A percentile compares a stretch with the other conserved stretches of the same genome.
phyloP scores from a whole-genome alignment of 1,140 invertebrate genomes.

The Vollenhovia emeryi region DNA sequence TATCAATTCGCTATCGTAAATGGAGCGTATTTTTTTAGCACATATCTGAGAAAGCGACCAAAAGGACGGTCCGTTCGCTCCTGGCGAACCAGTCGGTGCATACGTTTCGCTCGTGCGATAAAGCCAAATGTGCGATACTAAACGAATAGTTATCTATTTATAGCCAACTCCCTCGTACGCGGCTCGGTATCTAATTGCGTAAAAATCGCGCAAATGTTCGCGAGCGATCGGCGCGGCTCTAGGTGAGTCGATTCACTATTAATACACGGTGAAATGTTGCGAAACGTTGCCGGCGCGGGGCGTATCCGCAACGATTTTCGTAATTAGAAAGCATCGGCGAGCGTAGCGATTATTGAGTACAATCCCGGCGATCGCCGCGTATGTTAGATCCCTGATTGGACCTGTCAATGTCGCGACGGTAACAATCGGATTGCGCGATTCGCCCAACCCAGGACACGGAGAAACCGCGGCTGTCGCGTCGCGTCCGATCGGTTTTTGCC shows the following conservation, averaged over 20 bases:
- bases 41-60: not conserved
- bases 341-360: slow-evolving; percentile 8
- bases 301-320: slow-evolving; percentile 6
- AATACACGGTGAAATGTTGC: slow-evolving; percentile 22
- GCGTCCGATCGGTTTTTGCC: not conserved
- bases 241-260: slow-evolving; percentile 27
- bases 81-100: not conserved
- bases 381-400: slow-evolving; percentile 49
- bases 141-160: slow-evolving; percentile 29
- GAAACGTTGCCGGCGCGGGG: not conserved
- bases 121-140: slow-evolving; percentile 21
- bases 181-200: slow-evolving; percentile 4
- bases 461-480: slow-evolving; percentile 23
- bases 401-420: not conserved
- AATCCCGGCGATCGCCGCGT: slow-evolving; percentile 47
- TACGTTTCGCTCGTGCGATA: not conserved
- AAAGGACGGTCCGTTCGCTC: slow-evolving; percentile 10
- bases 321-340: slow-evolving; percentile 58
- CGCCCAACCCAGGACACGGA: slow-evolving; percentile 57
- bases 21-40: not conserved
- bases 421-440: slow-evolving; percentile 62
- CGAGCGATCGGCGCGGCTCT: not conserved
- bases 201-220: slow-evolving; percentile 23
- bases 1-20: not conserved
- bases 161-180: not conserved